Evolutionary conservation across 2,113 vertebrate species (phyloP).

Genomic region (Himantopus leucocephalus): DNA sequence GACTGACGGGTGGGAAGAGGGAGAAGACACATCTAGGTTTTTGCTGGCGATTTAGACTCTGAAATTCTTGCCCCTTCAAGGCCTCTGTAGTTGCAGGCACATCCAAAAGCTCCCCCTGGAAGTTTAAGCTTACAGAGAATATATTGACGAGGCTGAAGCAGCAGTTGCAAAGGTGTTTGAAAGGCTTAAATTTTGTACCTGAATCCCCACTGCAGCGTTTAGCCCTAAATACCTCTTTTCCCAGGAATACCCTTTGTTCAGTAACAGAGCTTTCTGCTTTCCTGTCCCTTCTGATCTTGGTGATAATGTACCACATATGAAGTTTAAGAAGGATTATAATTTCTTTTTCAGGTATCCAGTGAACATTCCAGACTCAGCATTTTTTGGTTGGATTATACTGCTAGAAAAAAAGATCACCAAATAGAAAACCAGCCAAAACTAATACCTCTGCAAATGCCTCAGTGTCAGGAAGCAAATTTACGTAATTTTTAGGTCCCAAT

Average conservation of each 20-base stretch:
- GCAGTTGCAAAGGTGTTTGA: neutral
- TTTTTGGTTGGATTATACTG: neutral
- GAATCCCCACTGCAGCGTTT: neutral
- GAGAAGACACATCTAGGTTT: neutral
- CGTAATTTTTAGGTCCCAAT: neutral
- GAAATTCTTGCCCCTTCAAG: neutral
- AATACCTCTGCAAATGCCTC: neutral
- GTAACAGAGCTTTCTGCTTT: neutral
- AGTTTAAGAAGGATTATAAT: neutral
- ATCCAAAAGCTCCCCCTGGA: neutral
- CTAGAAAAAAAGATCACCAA: neutral
- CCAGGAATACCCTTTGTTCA: neutral
- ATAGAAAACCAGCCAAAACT: neutral
- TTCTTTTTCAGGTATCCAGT: neutral
- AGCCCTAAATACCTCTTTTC: neutral
- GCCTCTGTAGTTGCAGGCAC: neutral
- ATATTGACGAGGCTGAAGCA: neutral
- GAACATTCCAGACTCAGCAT: neutral
- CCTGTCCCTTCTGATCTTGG: neutral
- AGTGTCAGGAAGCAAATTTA: neutral
- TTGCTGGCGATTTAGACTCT: neutral
- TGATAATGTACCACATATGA: neutral
- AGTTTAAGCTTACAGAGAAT: neutral
- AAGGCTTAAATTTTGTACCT: neutral
- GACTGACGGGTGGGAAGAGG: accelerated